Evolutionary conservation across 1,140 invertebrate genomes (phyloP), one percentile per base, ranked within the genome.

Genomic region (Zaprionus kolodkinae): DNA sequence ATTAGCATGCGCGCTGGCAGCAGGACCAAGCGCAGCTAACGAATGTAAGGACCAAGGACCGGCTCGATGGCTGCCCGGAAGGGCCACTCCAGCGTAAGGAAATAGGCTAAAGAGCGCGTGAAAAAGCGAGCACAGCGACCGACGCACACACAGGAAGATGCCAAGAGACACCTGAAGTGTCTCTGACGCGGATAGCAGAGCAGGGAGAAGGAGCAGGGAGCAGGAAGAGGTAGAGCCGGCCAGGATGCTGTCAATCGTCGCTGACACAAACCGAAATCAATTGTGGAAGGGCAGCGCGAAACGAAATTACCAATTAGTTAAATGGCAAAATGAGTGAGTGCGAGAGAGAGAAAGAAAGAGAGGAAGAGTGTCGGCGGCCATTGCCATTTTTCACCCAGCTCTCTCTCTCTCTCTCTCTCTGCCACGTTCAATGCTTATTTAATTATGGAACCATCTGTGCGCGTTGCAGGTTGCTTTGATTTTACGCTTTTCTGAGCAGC

Each of bases 381-480:
- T 10, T 10, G 65, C 64, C 71, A 72, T 76, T 68, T 75, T 72
- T 62, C 70, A 21, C 30, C 30, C 52, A 36, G 36, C 54, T 63
- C 54, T 30, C 27, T 30, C 27, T 27, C 27, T 30, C 27, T 30
- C 27, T 30, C 27, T 30, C 27, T 30, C 27, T 3, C 27, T 30
- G 13, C 30, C 56, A 27, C 12, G 56, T 63, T 73, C 81, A 69
- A 85, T 85, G 81, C 78, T 85, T 85, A 85, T 85, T 85, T 85
- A 85, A 85, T 85, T 85, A 85, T 86, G 81, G 84, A 88, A 88
- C 77, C 84, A 88, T 88, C 84, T 88, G 84, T 88, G 84, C 84
- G 79, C 76, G 72, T 82, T 79, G 76, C 80, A 76, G 78, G 74
- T 81, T 78, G 84, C 84, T 88, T 88, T 88, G 84, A 88, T 88